Evolutionary conservation across 64 coral and sea anemone species (phyloP), one percentile per base, ranked within the genome.

Genomic region (Anthopleura sola): DNA sequence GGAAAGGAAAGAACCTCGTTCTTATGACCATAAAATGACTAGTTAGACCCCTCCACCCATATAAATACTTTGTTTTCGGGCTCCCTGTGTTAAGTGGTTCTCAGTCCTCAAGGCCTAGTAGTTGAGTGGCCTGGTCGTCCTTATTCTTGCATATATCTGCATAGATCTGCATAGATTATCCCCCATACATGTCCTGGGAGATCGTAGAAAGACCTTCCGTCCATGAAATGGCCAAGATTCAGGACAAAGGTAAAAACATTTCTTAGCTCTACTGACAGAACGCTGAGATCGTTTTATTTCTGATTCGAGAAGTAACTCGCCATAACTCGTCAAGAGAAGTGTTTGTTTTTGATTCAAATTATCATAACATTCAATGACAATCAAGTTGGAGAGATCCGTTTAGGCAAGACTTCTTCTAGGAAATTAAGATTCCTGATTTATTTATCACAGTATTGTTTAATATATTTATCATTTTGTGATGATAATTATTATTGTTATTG

Each of bases 141-240:
- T 44, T 44, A 44, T 12, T 1, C 58, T 62, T 24, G 58, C 24
- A 62, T 26, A 62, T 26, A 62, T 62, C 58, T 62, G 58, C n/a
- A 58, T 58, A 21, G 55, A 58, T 58, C 21, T 58, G 19, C 16
- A 24, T 62, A 62, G 21, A 23, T 62, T n/a, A 53, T 53, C 6
- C 13, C 50, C 13, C 50, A 53, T 53, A 53, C 50, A 77, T 77
- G 75, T 77, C 75, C 39, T 89, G 88, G 88, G 88, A 89, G 71
- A 24, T 89, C 74, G 88, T 89, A 26, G 88, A 89, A 50, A 69
- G 71, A 75, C 88, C 88, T 15, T 71, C 58, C n/a, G 40, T 64
- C 21, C 79, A 83, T 55, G 88, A 89, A 83, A 89, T 89, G 88
- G 80, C 88, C 26, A 89, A 89, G 81, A 84, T 84, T 21, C 88